phyloP scores from a whole-genome alignment of 2,888 invertebrate species.

The Drosophila yooni region DNA sequence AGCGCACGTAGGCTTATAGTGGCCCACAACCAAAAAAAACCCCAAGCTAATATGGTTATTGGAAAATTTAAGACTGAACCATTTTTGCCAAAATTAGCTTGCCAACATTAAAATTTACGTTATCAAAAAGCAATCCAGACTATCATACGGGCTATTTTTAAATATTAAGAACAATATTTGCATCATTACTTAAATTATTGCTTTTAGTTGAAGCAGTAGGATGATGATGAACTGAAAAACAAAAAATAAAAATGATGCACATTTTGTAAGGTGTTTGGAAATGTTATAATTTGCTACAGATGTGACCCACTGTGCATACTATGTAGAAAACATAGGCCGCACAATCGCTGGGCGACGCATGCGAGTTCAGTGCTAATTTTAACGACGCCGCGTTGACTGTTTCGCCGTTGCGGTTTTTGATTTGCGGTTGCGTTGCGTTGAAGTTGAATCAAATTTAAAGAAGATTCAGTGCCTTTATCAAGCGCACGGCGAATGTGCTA shows the following conservation, averaged over 20 bases:
- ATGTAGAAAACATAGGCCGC: constrained; percentile 66
- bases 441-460: constrained; percentile 62
- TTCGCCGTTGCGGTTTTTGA: constrained; percentile 65
- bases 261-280: background rate
- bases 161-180: background rate
- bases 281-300: background rate
- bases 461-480: constrained; percentile 67
- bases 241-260: background rate
- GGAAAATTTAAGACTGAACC: background rate
- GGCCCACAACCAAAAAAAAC: background rate
- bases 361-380: constrained; percentile 75
- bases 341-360: constrained; percentile 62
- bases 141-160: background rate
- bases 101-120: background rate
- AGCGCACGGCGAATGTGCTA: constrained; percentile 27
- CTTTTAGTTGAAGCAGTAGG: background rate
- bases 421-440: constrained; percentile 55
- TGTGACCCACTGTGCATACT: constrained; percentile 29
- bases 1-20: constrained; percentile 33
- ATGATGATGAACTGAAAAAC: too few species aligned
- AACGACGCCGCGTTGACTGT: constrained; percentile 73
- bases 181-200: background rate
- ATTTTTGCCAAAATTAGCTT: background rate
- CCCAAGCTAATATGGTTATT: background rate
- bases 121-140: background rate